Percentiles rank a stretch among this genome's conserved stretches.
Evolutionary conservation across 2,113 vertebrate genomes (phyloP).

Genomic region (Alligator sinensis): DNA sequence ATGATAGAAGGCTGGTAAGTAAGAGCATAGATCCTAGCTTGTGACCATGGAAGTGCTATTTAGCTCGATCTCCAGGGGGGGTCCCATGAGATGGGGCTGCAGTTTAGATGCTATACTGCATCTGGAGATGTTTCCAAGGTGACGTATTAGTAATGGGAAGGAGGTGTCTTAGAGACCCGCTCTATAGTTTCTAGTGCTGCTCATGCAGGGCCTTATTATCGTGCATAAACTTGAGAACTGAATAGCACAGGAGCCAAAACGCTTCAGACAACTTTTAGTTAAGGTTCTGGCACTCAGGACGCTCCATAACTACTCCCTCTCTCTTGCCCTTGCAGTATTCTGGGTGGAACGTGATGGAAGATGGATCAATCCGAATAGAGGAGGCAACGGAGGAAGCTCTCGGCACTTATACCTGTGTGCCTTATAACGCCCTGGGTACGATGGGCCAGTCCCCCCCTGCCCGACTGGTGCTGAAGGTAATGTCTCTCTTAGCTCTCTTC

Average conservation of each 20-base stretch:
- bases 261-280: not conserved
- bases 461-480: slow-evolving; percentile 98
- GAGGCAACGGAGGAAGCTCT: slow-evolving; percentile 98
- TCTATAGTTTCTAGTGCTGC: not conserved
- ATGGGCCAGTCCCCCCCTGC: slow-evolving; percentile 98
- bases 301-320: not conserved
- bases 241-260: not conserved
- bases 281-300: not conserved
- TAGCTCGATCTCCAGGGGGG: not conserved
- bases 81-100: not conserved
- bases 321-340: slow-evolving; percentile 81
- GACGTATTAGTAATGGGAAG: not conserved
- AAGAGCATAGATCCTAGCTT: not conserved
- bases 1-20: not conserved
- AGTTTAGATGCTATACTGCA: not conserved
- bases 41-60: not conserved
- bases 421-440: slow-evolving; percentile 99
- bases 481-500: not conserved
- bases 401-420: slow-evolving; percentile 99
- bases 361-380: slow-evolving; percentile 96
- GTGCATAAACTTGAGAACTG: not conserved
- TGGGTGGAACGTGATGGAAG: slow-evolving; percentile 94
- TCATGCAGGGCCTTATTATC: not conserved
- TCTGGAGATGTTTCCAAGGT: not conserved
- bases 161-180: no score